These are phyloP conservation scores for Urocitellus parryii DNA, from an alignment of 2,113 vertebrate species.

Conservation along the genomic window DNA sequence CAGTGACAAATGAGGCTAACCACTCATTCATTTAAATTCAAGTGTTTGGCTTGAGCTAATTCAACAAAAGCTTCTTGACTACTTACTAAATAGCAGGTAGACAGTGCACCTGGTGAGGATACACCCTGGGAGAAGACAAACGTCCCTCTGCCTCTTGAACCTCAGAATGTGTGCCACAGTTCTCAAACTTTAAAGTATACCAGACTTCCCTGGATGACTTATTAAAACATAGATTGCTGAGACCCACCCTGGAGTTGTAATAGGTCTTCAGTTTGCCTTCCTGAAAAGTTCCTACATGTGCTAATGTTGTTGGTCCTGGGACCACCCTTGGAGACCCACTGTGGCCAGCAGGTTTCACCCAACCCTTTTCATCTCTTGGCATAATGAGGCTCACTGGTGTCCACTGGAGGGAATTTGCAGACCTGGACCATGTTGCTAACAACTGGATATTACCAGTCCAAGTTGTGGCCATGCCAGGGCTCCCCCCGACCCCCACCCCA, in stretches of 20 bases:
- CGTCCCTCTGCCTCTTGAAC: neutral
- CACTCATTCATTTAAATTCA: neutral
- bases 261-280: neutral
- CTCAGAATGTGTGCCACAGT: neutral
- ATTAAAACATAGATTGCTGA: neutral
- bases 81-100: neutral
- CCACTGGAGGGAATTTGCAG: neutral
- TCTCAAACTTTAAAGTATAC: neutral
- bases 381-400: neutral
- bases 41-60: neutral
- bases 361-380: neutral
- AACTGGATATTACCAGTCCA: neutral
- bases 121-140: too few species aligned
- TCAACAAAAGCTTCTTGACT: neutral
- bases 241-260: neutral
- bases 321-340: neutral
- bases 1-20: neutral
- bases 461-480: neutral
- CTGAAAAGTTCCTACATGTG: neutral
- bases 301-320: neutral
- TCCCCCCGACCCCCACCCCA: neutral
- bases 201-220: neutral
- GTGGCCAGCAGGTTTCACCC: neutral
- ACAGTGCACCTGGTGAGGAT: fast-evolving
- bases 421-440: neutral